Evolutionary conservation across 2,113 vertebrate species (phyloP).

Genomic region (Bos javanicus): DNA sequence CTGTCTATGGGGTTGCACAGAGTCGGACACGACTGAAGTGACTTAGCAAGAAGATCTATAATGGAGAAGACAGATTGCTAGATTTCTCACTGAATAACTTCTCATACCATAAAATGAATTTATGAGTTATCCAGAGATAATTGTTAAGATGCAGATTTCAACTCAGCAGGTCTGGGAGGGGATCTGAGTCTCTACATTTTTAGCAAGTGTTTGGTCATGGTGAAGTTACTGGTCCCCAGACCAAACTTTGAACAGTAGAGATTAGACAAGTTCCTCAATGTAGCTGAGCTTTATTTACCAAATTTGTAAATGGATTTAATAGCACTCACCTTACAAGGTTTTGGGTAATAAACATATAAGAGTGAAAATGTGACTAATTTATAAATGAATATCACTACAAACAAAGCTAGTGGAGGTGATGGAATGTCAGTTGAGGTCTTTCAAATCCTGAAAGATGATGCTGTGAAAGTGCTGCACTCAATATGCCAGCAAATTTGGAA

Average conservation of each 20-base stretch:
- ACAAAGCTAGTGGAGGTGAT: too few species aligned
- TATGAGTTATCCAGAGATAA: neutral
- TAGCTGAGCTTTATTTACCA: neutral
- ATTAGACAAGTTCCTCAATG: neutral
- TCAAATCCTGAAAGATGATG: too few species aligned
- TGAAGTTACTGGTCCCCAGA: neutral
- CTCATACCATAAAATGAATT: rapidly evolving
- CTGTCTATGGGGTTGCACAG: too few species aligned
- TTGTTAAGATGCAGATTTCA: neutral
- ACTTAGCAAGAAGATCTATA: neutral
- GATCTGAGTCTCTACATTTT: neutral
- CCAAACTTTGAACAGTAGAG: neutral
- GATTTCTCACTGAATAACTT: neutral
- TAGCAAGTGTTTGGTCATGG: neutral
- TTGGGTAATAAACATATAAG: neutral
- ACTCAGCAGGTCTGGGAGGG: neutral
- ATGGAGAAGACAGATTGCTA: neutral
- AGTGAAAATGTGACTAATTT: neutral
- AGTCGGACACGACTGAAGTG: too few species aligned
- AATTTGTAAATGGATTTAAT: neutral
- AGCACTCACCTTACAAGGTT: neutral
- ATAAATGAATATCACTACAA: neutral
- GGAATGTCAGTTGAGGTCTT: too few species aligned
- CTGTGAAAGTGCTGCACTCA: too few species aligned
- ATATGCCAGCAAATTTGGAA: too few species aligned